Conservation (phyloP, 2,113 vertebrate genomes). For the Ia io region DNA sequence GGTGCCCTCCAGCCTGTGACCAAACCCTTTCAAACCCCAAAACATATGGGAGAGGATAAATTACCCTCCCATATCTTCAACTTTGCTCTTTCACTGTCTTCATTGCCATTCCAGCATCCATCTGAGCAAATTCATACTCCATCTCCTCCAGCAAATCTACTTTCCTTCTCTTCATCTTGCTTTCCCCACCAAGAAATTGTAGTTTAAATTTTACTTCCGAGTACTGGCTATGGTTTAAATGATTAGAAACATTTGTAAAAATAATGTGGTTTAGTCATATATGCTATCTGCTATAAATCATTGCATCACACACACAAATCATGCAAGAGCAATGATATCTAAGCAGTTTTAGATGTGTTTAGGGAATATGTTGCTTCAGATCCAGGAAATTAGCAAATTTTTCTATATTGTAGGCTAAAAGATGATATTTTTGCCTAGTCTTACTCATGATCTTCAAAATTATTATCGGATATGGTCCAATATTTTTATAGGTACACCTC, state of each 20-base stretch:
- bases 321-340: not conserved
- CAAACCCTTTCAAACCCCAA: not conserved
- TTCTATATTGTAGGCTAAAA: not conserved
- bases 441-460: not conserved
- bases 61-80: not conserved
- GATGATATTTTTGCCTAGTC: not conserved
- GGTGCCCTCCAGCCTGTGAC: not conserved
- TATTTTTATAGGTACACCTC: not conserved
- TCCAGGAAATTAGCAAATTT: not conserved
- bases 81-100: not conserved
- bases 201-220: not conserved
- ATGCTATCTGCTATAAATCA: not conserved
- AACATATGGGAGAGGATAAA: not conserved
- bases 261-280: not conserved
- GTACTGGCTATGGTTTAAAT: not conserved
- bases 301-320: not conserved
- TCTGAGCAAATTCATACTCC: not conserved
- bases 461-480: not conserved
- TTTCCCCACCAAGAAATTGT: not conserved
- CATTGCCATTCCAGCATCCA: not conserved
- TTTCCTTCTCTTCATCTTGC: not conserved
- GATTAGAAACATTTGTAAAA: not conserved
- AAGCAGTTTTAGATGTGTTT: not conserved
- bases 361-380: not conserved
- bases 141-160: not conserved